These are phyloP conservation scores for Seira musarum DNA, from an alignment of 2,888 invertebrate genomes.

Conservation along the genomic window DNA sequence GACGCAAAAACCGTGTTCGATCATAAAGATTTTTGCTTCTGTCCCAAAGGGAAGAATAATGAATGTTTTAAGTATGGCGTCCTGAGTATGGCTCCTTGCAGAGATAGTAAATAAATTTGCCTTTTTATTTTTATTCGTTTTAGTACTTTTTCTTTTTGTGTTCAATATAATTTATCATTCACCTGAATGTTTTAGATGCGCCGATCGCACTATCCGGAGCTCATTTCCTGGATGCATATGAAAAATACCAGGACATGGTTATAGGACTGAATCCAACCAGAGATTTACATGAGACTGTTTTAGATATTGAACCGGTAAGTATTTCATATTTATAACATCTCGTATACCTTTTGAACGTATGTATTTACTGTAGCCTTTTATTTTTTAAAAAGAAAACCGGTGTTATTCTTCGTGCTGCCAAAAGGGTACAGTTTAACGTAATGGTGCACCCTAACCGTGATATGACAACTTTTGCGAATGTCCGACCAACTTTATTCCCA, in stretches of 20 bases:
- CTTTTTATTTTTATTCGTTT: neutral
- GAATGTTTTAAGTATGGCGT: constrained; percentile 67
- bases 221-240: constrained; percentile 84
- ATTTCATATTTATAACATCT: too few relatives aligned
- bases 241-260: constrained; percentile 75
- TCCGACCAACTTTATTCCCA: constrained; percentile 86
- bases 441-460: constrained; percentile 83
- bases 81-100: constrained; percentile 67
- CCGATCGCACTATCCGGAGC: constrained; percentile 92
- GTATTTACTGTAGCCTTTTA: too few relatives aligned
- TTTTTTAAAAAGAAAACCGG: constrained; percentile 65
- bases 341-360: too few relatives aligned
- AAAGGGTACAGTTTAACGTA: constrained; percentile 84
- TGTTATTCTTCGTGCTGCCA: constrained; percentile 65
- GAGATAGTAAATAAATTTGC: constrained; percentile 62
- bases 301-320: constrained; percentile 89
- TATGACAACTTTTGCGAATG: constrained; percentile 82
- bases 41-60: constrained; percentile 65
- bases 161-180: constrained; percentile 9
- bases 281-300: constrained; percentile 82
- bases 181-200: constrained; percentile 77
- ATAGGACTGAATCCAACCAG: constrained; percentile 82
- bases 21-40: constrained; percentile 68
- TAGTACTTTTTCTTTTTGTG: too few relatives aligned
- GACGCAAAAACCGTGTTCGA: constrained; percentile 68